Base-by-base conservation (phyloP, 2,888 invertebrate species). In the Pristionchus maxplancki region DNA sequence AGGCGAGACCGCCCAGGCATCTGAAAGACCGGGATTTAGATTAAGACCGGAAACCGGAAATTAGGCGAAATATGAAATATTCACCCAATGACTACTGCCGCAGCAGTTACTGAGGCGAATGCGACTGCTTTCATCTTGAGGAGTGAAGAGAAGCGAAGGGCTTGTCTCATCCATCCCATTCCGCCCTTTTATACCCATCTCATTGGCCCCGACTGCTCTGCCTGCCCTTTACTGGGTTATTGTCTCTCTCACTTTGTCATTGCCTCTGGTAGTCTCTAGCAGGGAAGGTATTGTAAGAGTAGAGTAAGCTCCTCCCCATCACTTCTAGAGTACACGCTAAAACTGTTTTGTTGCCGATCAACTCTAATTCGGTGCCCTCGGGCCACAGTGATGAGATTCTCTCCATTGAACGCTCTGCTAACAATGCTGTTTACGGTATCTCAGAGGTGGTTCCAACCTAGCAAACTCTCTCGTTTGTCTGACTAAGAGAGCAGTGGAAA, bases 1-100 rank as follows among this genome's bases (percentile, higher is more conserved):
- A 88, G n/a, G 50, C 88, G 82, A 88, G 82, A 34, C 82, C 67
- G 28, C 81, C 88, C 6, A 88, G 83, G 20, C 78, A 88, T n/a
- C 88, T 78, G 78, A 64, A 67, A 20, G 13, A 34, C 20, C 40
- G 78, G n/a, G 78, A 78, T 28, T 40, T 20, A 40, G 40, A n/a
- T 24, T 20, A 44, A 44, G 71, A 31, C 17, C 15, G n/a, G n/a
- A 28, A 28, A 17, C 5, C 71, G 37, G 71, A 44, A 17, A 40
- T 24, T 44, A 6, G n/a, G 3, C 15, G 34, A 58, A 20, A 34
- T 1, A 83, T 58, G 58, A 17, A 58, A 85, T n/a, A 20, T 50
- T 67, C n/a, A 87, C 86, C 86, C 86, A 24, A 87, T 44, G 31
- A 87, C 71, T 9, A 71, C 86, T 20, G 50, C 71, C 5, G 86